Base-by-base conservation (phyloP, 2,888 invertebrate species). In the Drosophila multiciliata region DNA sequence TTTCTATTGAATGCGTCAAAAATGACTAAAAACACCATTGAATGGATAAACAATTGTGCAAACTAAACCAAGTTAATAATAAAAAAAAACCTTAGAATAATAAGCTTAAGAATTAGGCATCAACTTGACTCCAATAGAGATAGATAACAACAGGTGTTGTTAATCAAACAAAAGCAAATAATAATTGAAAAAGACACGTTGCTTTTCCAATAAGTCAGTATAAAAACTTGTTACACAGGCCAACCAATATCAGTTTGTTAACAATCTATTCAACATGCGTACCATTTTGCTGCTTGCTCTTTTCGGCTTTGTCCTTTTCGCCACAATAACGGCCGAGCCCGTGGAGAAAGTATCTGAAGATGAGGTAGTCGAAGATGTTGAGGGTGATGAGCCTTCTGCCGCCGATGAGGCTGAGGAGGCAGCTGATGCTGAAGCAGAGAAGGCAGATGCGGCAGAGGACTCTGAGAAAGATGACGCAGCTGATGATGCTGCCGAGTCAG, bases 301-400 rank as follows among this genome's bases (percentile, higher is more conserved):
- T 3, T 85, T 86, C 48, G 90, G 90, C 45, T 62, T 73, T 42
- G 83, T 86, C 65, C 71, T 87, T 4, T 48, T 86, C 32, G 64
- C 83, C 54, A 61, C 66, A 17, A 64, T 74, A 2, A 64, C 66
- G 11, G 76, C 80, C 9, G 53, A 66, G 1, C 49, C 48, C 3
- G 11, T 8, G 5, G 7, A 11, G 1, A 0, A 58, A 0, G 20
- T 26, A 0, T 7, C 2, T 36, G 9, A 57, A 36, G 62, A 33
- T 1, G 50, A n/a, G 5, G 45, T 42, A 15, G n/a, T 2, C 23
- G 45, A 57, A 2, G n/a, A 1, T 29, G 8, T 3, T 29, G 54
- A 33, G 7, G 54, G 1, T 3, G 29, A 9, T 1, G 32, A 57
- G 17, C n/a, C n/a, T n/a, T n/a, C 1, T 29, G 29, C 6, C 20